Base-by-base conservation (phyloP, 2,888 invertebrate genomes). In the Drepanosiphum platanoidis region DNA sequence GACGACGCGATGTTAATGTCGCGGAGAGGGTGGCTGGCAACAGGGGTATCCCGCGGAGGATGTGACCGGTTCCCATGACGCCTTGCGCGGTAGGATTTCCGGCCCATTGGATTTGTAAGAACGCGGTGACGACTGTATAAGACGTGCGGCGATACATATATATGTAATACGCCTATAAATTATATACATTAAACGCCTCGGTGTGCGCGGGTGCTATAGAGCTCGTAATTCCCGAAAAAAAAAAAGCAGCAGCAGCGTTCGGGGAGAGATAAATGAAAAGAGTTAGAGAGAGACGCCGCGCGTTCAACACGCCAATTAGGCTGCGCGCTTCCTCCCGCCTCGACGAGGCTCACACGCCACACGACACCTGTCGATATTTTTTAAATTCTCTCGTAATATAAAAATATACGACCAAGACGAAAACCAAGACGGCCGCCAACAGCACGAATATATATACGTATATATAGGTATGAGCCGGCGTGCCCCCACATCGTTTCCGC, bases 1-100 rank as follows among this genome's bases (percentile, higher is more conserved):
- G n/a, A n/a, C n/a, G n/a, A n/a, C n/a, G n/a, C n/a, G n/a, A n/a
- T n/a, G n/a, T n/a, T n/a, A n/a, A n/a, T n/a, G n/a, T n/a, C n/a
- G n/a, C n/a, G 46, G 18, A 11, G 46, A 46, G 11, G 15, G 7
- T 52, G 5, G 52, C 3, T 52, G 52, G 52, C 22, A 27, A n/a
- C 22, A 27, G 22, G 9, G n/a, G 78, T 78, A 42, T 22, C 78
- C 78, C 78, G 72, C 30, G 36, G 68, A 58, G 70, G 30, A 61
- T 58, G 75, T 84, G 83, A 66, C 83, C 83, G 83, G 75, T 84
- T 84, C 83, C 83, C 83, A 84, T 84, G 83, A 84, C 83, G 52
- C 18, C 18, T 52, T 52, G 22, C 66, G 15, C 61, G 11, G n/a
- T 66, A 84, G 83, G 83, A 84, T 84, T 84, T 84, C 75, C 83